Conservation (phyloP, 2,797 vertebrate species). For the Enteromius unitaeniatus region DNA sequence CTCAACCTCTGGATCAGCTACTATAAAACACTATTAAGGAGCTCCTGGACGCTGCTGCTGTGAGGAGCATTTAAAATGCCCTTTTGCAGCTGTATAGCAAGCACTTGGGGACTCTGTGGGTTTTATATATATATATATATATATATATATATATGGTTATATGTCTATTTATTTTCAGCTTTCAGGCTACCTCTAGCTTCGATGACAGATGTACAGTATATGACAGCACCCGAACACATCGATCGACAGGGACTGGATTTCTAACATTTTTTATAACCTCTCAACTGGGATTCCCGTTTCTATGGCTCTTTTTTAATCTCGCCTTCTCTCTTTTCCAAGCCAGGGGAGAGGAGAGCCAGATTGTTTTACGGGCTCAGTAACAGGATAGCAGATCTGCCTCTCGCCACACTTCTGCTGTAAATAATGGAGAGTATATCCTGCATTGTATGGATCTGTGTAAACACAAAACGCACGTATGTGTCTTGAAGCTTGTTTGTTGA, state of each 20-base stretch:
- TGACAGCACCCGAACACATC: constrained; percentile 65
- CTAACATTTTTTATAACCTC: constrained; percentile 78
- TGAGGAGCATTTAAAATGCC: constrained; percentile 69
- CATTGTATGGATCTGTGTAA: constrained; percentile 60
- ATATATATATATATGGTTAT: constrained; percentile 20
- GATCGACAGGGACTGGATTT: constrained; percentile 68
- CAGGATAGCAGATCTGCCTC: constrained; percentile 76
- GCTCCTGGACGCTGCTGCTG: constrained; percentile 58
- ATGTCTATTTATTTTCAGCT: constrained; percentile 41
- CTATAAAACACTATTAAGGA: constrained; percentile 78
- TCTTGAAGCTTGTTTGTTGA: constrained; percentile 46
- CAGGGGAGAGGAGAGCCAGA: constrained; percentile 55
- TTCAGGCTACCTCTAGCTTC: constrained; percentile 56
- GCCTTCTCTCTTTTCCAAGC: constrained; percentile 32
- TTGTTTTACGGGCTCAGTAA: constrained; percentile 77
- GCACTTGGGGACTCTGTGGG: background rate
- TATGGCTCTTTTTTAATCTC: constrained; percentile 17
- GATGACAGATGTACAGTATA: constrained; percentile 70
- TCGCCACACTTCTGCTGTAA: constrained; percentile 77
- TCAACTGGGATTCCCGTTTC: constrained; percentile 41
- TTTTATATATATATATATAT: constrained; percentile 3
- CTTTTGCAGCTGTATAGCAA: constrained; percentile 63
- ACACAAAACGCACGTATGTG: constrained; percentile 21
- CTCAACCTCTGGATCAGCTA: constrained; percentile 62
- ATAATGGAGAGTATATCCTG: constrained; percentile 76